phyloP scores from a whole-genome alignment of 2,113 vertebrate genomes.

The Crotophaga sulcirostris region DNA sequence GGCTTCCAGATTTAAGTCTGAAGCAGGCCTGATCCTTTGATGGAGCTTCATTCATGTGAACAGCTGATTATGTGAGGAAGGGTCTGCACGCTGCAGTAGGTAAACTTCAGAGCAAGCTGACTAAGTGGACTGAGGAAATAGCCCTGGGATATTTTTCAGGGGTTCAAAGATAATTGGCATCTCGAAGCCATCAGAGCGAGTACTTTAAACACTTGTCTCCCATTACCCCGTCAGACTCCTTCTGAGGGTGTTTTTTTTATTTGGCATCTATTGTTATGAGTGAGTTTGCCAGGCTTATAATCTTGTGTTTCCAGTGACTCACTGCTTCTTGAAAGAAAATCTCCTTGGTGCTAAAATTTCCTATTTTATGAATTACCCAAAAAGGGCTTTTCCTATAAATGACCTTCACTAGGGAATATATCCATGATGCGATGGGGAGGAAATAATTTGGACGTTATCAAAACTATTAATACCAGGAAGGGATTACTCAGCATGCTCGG shows the following conservation, averaged over 20 bases:
- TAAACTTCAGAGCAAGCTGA: background rate
- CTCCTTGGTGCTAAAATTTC: slow-evolving; percentile 19
- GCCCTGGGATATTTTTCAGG: slow-evolving; percentile 1
- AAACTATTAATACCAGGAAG: slow-evolving; percentile 35
- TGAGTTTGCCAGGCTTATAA: background rate
- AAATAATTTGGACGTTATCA: background rate
- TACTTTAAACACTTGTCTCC: background rate
- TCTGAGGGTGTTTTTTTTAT: background rate
- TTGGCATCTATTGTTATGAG: slow-evolving; percentile 25
- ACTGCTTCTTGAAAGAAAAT: slow-evolving; percentile 28
- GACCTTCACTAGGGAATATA: background rate
- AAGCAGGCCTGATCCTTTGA: background rate
- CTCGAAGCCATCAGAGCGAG: background rate
- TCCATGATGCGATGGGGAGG: slow-evolving; percentile 6
- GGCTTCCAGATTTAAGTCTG: background rate
- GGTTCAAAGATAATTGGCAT: slow-evolving; percentile 7
- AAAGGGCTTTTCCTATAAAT: background rate
- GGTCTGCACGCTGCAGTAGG: background rate
- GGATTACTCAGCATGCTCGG: background rate
- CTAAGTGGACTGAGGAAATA: background rate
- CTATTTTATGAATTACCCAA: slow-evolving; percentile 11
- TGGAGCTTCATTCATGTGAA: background rate
- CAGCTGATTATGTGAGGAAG: background rate
- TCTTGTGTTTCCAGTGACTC: slow-evolving; percentile 47
- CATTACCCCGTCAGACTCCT: background rate